Evolutionary conservation across 2,113 vertebrate genomes (phyloP).

Genomic region (Uropsilus gracilis): DNA sequence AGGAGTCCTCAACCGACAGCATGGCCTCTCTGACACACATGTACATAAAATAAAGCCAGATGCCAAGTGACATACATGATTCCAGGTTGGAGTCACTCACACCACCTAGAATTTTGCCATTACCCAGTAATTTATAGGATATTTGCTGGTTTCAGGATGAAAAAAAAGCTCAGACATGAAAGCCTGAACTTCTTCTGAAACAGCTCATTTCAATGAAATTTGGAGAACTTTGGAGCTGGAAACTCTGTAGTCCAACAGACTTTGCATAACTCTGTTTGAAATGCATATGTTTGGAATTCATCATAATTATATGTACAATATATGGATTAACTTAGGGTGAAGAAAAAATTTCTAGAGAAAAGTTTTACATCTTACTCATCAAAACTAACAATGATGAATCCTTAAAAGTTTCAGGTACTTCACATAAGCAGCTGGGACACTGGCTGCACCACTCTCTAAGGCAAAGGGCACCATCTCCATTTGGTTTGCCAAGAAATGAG

Average conservation of each 20-base stretch:
- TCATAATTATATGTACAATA: background rate
- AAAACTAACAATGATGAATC: background rate
- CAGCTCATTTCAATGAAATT: background rate
- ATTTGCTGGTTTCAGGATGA: background rate
- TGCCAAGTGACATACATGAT: background rate
- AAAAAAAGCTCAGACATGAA: background rate
- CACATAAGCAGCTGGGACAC: background rate
- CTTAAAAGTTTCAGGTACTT: background rate
- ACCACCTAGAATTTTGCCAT: background rate
- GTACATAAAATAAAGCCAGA: background rate
- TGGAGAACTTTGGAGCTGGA: background rate
- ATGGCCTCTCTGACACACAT: background rate
- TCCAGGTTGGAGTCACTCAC: background rate
- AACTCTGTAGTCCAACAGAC: background rate
- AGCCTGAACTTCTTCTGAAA: background rate
- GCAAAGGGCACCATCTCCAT: background rate
- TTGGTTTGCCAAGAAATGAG: background rate
- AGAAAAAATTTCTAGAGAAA: background rate
- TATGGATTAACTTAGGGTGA: background rate
- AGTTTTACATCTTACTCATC: background rate
- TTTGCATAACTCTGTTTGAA: background rate
- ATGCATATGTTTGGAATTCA: background rate
- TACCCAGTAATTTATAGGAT: background rate
- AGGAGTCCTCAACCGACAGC: background rate
- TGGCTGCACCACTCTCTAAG: background rate